Evolutionary conservation across 2,113 vertebrate species (phyloP).

Genomic region (Serinus canaria): DNA sequence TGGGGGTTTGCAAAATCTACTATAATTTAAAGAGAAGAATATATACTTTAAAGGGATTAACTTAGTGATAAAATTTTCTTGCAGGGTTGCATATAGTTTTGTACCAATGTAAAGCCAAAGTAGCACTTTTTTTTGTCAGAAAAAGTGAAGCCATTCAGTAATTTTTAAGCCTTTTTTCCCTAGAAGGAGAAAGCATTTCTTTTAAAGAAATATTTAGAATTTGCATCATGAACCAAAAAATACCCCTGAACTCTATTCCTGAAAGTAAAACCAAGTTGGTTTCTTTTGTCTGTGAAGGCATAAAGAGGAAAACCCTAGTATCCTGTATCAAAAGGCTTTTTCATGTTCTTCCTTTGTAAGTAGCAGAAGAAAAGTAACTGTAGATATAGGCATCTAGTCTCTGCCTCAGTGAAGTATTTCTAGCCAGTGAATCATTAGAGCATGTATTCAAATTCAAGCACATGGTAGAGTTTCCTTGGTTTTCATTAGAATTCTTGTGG

Average conservation of each 20-base stretch:
- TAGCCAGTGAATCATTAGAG: background rate
- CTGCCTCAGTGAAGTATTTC: background rate
- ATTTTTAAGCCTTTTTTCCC: background rate
- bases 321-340: slow-evolving; percentile 38
- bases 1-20: background rate
- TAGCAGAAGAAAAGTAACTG: slow-evolving; percentile 45
- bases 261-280: background rate
- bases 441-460: background rate
- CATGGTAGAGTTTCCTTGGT: background rate
- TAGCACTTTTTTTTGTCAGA: background rate
- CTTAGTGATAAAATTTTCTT: background rate
- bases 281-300: slow-evolving; percentile 6
- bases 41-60: background rate
- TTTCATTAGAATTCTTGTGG: slow-evolving; percentile 24
- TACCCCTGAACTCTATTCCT: background rate
- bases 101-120: background rate
- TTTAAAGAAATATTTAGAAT: background rate
- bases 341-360: slow-evolving; percentile 25
- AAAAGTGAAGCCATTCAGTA: background rate
- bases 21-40: background rate
- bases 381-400: slow-evolving; percentile 25
- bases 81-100: background rate
- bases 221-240: background rate
- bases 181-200: background rate
- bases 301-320: background rate